Conservation (phyloP, 2,797 vertebrate genomes). For the Takifugu rubripes region DNA sequence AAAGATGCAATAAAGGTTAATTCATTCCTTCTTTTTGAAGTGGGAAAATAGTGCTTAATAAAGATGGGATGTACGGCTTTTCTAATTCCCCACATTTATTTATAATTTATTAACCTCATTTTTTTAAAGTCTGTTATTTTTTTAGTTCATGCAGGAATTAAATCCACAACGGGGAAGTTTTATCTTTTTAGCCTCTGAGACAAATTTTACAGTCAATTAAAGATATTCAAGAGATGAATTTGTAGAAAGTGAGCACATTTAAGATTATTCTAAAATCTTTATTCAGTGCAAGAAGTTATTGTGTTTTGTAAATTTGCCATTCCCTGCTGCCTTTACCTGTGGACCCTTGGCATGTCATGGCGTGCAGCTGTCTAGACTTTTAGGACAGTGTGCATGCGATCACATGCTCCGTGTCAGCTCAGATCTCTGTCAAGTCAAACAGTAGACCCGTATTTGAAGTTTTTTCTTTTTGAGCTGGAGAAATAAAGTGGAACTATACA, state of each 20-base stretch:
- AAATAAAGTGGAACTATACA: not conserved
- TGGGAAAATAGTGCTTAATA: not conserved
- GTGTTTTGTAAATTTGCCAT: no score
- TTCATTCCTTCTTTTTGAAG: not conserved
- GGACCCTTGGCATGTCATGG: not conserved
- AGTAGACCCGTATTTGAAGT: conserved; percentile 8
- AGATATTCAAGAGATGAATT: no score
- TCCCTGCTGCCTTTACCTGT: no score
- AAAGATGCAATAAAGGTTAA: conserved; percentile 3
- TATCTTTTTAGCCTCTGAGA: not conserved
- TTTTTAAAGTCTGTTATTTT: not conserved
- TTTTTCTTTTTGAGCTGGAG: not conserved
- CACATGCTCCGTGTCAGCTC: not conserved
- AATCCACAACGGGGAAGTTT: not conserved
- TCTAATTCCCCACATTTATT: no score
- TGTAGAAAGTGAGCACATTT: no score
- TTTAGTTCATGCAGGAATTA: not conserved
- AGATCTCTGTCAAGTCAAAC: conserved; percentile 1
- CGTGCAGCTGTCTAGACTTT: not conserved
- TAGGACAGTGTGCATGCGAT: not conserved
- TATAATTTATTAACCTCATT: no score
- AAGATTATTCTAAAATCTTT: no score
- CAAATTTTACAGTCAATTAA: no score
- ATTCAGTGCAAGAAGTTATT: no score
- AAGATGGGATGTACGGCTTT: not conserved